Conservation (phyloP, 1,140 invertebrate genomes). For the Drosophila arawakana region DNA sequence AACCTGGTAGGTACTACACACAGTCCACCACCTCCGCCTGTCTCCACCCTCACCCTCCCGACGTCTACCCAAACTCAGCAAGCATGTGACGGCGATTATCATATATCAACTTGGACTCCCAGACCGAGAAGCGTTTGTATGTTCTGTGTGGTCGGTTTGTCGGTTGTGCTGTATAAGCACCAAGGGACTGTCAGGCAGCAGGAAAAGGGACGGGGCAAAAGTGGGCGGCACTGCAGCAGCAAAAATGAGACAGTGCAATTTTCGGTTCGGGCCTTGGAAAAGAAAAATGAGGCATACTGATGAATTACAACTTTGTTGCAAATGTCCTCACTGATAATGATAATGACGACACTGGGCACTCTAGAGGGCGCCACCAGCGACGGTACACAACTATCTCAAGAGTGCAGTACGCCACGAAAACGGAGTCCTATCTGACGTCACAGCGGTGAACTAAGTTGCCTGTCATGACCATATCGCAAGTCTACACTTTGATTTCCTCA, state of each 20-base stretch:
- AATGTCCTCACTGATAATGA: conserved; percentile 30
- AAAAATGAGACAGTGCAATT: conserved; percentile 8
- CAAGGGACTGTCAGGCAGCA: not conserved
- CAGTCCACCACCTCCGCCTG: not conserved
- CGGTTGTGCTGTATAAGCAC: conserved; percentile 32
- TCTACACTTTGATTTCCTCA: conserved; percentile 38
- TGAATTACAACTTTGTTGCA: conserved; percentile 35
- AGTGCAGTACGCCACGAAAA: not conserved
- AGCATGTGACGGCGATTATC: conserved; percentile 63
- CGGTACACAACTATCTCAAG: not conserved
- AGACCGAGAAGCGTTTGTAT: conserved; percentile 9
- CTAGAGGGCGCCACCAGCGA: not conserved
- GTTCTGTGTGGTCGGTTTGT: conserved; percentile 5
- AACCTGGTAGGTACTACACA: conserved; percentile 1
- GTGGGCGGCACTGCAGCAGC: conserved; percentile 2
- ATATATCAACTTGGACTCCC: conserved; percentile 60
- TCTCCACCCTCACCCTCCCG: not conserved
- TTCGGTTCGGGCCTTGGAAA: not conserved
- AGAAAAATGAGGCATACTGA: conserved; percentile 16
- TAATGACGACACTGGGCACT: conserved; percentile 15
- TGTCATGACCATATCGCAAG: conserved; percentile 36
- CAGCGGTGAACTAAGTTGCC: not conserved
- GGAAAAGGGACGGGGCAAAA: not conserved
- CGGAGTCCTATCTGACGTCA: not conserved
- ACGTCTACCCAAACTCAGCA: not conserved